Evolutionary conservation across 2,797 vertebrate species (phyloP), one percentile per base, ranked within the genome.

Genomic region (Urophycis tenuis): DNA sequence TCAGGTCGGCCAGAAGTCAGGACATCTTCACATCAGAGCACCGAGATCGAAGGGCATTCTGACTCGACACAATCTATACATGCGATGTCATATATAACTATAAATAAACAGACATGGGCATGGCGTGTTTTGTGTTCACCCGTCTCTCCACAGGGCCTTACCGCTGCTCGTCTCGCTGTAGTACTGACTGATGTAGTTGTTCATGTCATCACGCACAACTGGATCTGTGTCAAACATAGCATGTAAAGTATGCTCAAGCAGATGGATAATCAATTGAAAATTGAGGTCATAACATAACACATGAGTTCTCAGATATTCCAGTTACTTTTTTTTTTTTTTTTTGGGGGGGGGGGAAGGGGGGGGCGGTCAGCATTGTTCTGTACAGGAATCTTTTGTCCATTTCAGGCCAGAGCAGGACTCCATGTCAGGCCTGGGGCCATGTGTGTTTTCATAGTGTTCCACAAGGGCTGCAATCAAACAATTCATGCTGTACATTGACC

Each of bases 141-240:
- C 15, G 45, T 53, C 22, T 53, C 45, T 22, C 45, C 45, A 53
- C 45, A 25, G 67, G 29, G 30, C 92, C 96, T 95, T 91, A 99
- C 97, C 96, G 72, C 93, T 96, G 91, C 95, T 96, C 73, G 94
- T 94, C 85, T 96, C 96, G 0, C 91, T 96, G 93, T 97, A 97
- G 89, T 98, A 98, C 71, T 95, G 96, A 71, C 95, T 96, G 92
- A 98, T 95, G 84, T 98, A 98, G 89, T 97, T 98, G 87, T 99
- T 98, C 97, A 98, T 98, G 87, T 97, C 96, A 30, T 99, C 97
- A 77, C 91, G 93, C 49, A 89, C 91, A 1, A 91, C 86, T 25
- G 91, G 85, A 84, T 96, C 96, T 97, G 67, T 25, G 64, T 32
- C 31, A 30, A 70, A 60, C 69, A 71, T 30, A 71, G 19, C 30